Percentiles rank a stretch among this genome's conserved stretches.
phyloP scores from a whole-genome alignment of 2,888 invertebrate species.

The Pyrrhia umbra region DNA sequence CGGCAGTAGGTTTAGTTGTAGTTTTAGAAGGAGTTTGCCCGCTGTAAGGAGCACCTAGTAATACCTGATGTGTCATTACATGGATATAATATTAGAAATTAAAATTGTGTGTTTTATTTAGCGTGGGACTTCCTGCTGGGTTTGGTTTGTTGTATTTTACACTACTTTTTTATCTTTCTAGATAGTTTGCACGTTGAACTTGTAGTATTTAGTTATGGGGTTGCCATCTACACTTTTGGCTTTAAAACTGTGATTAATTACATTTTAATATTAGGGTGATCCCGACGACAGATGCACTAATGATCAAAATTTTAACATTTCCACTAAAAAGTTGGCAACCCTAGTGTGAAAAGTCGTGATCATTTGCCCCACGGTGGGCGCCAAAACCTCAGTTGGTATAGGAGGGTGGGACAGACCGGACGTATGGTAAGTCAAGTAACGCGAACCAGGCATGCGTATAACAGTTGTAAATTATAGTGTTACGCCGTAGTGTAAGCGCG shows the following conservation, averaged over 20 bases:
- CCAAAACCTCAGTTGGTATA: slow-evolving; percentile 62
- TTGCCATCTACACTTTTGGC: slow-evolving; percentile 63
- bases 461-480: slow-evolving; percentile 65
- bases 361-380: slow-evolving; percentile 74
- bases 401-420: slow-evolving; percentile 65
- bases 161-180: slow-evolving; percentile 65
- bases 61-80: slow-evolving; percentile 88
- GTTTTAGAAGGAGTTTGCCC: slow-evolving; percentile 85
- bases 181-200: slow-evolving; percentile 74
- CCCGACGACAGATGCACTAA: slow-evolving; percentile 59
- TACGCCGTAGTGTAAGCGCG: slow-evolving; percentile 62
- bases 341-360: slow-evolving; percentile 69
- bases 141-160: slow-evolving; percentile 67
- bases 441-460: slow-evolving; percentile 71
- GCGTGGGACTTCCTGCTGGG: slow-evolving; percentile 82
- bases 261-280: slow-evolving; percentile 57
- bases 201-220: slow-evolving; percentile 63
- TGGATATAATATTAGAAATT: slow-evolving; percentile 86
- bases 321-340: slow-evolving; percentile 70
- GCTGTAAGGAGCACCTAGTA: slow-evolving; percentile 87
- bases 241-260: slow-evolving; percentile 66
- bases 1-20: slow-evolving; percentile 77
- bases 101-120: slow-evolving; percentile 88
- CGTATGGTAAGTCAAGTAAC: slow-evolving; percentile 71
- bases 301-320: slow-evolving; percentile 59